Evolutionary conservation across 2,113 vertebrate species (phyloP).

Genomic region (Falcunculus frontatus): DNA sequence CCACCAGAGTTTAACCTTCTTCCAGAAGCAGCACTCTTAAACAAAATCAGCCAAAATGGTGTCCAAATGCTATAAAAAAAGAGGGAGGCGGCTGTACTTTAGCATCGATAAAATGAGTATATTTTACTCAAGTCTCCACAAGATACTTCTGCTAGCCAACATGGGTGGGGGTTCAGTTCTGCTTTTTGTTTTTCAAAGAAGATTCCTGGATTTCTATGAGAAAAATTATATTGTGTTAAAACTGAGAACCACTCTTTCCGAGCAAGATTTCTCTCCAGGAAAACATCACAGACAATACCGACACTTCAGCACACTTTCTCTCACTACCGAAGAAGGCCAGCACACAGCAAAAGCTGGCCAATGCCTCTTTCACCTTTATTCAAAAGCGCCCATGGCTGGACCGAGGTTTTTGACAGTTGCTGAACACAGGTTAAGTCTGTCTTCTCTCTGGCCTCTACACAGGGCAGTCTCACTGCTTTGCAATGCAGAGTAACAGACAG

Average conservation of each 20-base stretch:
- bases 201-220: conserved; percentile 44
- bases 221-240: conserved; percentile 58
- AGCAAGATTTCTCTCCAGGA: conserved; percentile 35
- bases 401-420: not conserved
- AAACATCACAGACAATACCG: not conserved
- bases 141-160: not conserved
- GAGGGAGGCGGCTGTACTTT: not conserved
- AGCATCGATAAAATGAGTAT: not conserved
- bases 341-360: not conserved
- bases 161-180: not conserved
- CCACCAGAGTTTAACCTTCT: not conserved
- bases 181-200: conserved; percentile 40
- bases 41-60: not conserved
- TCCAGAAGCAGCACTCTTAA: not conserved
- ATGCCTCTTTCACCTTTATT: not conserved
- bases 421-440: not conserved
- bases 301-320: not conserved
- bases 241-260: conserved; percentile 15
- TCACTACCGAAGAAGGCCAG: not conserved
- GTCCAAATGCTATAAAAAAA: conserved; percentile 42
- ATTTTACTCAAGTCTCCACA: conserved; percentile 11
- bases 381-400: not conserved
- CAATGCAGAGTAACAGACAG: not conserved
- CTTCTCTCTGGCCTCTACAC: not conserved
- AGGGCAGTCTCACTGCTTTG: not conserved